A percentile compares a stretch with the other conserved stretches of the same genome.
Conservation (phyloP, 2,797 vertebrate species). For the Peromyscus attwateri region DNA sequence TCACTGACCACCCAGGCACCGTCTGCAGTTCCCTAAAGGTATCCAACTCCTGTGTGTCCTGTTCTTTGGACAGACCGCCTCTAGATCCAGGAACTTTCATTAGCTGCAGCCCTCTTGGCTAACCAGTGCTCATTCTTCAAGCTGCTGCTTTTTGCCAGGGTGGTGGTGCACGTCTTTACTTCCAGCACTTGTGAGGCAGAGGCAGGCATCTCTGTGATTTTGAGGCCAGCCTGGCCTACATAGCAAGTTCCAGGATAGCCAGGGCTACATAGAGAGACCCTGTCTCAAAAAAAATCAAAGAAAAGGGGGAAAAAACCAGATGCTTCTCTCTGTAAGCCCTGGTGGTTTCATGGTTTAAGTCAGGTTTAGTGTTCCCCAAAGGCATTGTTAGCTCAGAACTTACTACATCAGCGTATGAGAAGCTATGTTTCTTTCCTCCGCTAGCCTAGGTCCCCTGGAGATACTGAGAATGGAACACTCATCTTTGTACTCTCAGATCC, state of each 20-base stretch:
- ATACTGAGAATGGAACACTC: not conserved
- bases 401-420: not conserved
- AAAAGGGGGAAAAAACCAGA: not conserved
- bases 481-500: not conserved
- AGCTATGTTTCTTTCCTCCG: not conserved
- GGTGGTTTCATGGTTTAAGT: not conserved
- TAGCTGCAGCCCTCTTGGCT: not conserved
- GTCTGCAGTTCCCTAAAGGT: not conserved
- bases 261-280: not conserved
- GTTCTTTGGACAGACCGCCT: not conserved
- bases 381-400: not conserved
- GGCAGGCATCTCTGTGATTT: not conserved
- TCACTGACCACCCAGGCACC: not conserved
- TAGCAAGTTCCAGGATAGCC: not conserved
- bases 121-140: not conserved
- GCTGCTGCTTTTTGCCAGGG: not conserved
- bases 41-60: not conserved
- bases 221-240: not conserved
- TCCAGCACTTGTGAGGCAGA: not conserved
- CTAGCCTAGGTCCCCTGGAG: not conserved
- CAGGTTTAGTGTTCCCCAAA: not conserved
- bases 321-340: not conserved
- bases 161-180: not conserved
- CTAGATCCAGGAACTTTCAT: not conserved
- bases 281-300: not conserved